Conservation (phyloP, 1,140 invertebrate genomes). For the Protaetia brevitarsis region DNA sequence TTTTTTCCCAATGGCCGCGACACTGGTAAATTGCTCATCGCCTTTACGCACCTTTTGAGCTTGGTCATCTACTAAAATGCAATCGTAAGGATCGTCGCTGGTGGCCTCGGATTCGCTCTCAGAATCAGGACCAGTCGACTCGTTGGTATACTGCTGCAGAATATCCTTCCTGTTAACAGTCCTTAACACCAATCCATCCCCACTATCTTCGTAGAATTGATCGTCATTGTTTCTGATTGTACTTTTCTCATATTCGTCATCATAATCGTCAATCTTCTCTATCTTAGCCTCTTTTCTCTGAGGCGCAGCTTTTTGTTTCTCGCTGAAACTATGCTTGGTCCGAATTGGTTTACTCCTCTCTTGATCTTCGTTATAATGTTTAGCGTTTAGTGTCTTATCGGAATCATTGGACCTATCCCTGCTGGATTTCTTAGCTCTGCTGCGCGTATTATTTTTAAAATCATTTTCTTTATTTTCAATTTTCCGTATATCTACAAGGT, state of each 20-base stretch:
- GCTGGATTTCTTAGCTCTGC: conserved; percentile 32
- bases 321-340: conserved; percentile 20
- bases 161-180: conserved; percentile 67
- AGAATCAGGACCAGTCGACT: conserved; percentile 48
- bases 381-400: conserved; percentile 42
- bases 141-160: conserved; percentile 64
- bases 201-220: conserved; percentile 61
- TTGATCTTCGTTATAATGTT: conserved; percentile 25
- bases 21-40: conserved; percentile 43
- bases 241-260: conserved; percentile 24
- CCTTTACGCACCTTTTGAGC: conserved; percentile 50
- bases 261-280: conserved; percentile 17
- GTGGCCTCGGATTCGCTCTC: conserved; percentile 61
- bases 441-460: conserved; percentile 45
- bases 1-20: conserved; percentile 51
- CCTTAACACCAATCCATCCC: conserved; percentile 58
- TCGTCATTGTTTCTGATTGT: conserved; percentile 54
- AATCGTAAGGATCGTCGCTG: conserved; percentile 68
- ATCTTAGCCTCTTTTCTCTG: background rate
- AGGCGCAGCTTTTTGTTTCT: conserved; percentile 12
- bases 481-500: conserved; percentile 68
- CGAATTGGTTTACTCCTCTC: conserved; percentile 17
- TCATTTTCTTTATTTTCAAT: conserved; percentile 53
- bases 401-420: conserved; percentile 47
- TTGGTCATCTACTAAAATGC: conserved; percentile 67